Evolutionary conservation across 2,888 invertebrate genomes (phyloP), one percentile per base, ranked within the genome.

Genomic region (Epirrhoe alternata): DNA sequence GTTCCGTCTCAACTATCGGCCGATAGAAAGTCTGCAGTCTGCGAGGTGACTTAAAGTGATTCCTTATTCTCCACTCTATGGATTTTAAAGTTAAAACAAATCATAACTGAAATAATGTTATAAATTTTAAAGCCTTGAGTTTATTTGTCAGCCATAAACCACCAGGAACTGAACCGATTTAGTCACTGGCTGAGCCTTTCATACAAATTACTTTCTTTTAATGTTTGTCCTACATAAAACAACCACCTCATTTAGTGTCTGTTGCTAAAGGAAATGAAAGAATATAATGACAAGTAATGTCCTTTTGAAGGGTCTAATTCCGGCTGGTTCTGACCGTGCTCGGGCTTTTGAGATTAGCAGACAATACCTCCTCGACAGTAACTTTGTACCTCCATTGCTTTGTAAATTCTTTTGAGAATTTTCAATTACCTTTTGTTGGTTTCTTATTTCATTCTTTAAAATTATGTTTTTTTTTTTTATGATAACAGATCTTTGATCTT

Each of bases 371-470:
- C 33, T 56, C 49, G 63, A 61, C 53, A 62, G 60, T 55, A 8
- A 31, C 30, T 55, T 51, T 52, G 24, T 59, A 10, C n/a, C 24
- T 53, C 24, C 24, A 38, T 30, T 54, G 16, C 51, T 50, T 61
- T 65, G 59, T 64, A 59, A 55, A 65, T 65, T 69, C 1, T 16
- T 65, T 64, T 63, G 61, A 50, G 45, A 66, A 78, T 78, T 79
- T 78, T 75, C 74, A 77, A 77, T 78, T 76, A 77, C 69, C 71
- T 77, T 78, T 81, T 77, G 61, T 69, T 71, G 63, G 60, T 69
- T 72, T 70, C 72, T 66, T 73, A 65, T 64, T 64, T 68, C 45
- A 35, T 35, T 6, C 6, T 35, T 10, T 35, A 35, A 24, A 24
- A 24, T 24, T 24, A 24, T 3, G 24, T 2, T 24, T 24, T 24